Base-by-base conservation (phyloP, 1,140 invertebrate species). In the Hyphantria cunea region DNA sequence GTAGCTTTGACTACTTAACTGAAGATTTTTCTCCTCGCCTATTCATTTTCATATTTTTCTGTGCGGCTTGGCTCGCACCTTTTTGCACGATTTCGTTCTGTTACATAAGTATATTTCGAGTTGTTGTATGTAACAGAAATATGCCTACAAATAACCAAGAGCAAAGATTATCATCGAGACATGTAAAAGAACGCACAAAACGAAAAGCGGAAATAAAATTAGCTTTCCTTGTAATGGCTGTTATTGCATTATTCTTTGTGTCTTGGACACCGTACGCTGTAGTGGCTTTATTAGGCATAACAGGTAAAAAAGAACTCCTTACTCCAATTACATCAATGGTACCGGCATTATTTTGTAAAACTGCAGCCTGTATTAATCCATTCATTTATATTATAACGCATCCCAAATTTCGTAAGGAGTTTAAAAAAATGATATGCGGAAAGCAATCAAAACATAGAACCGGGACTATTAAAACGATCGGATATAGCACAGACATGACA, bases 1-100 rank as follows among this genome's bases (percentile, higher is more conserved):
- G 96, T 86, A 96, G 95, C 64, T 97, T 95, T 68, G 95, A 96
- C 76, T 97, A 96, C 72, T 86, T 97, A 3, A 93, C 93, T 6
- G 91, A 93, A 33, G 91, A 93, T 66, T 65, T 75, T 0, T 76
- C 80, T 0, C 92, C 92, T 0, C 92, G 92, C 52, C 90, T 91
- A 17, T 95, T 94, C 68, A 95, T 96, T 63, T 92, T 95, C 6
- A 71, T 90, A 6, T 95, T 95, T 72, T 95, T 95, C 68, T 86
- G 93, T 7, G 94, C 93, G 0, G 95, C 94, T 10, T 96, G 93
- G 92, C 85, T 94, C 0, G 68, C 94, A 1, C 96, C 96, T 0
- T 91, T 97, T n/a, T 70, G 80, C 9, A 85, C 94, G 0, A 96
- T 97, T 12, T 83, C 92, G 0, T 94, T 93, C 74, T 95, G 94